Evolutionary conservation across 2,797 vertebrate species (phyloP), one percentile per base, ranked within the genome.

Genomic region (Eulemur albifrons): DNA sequence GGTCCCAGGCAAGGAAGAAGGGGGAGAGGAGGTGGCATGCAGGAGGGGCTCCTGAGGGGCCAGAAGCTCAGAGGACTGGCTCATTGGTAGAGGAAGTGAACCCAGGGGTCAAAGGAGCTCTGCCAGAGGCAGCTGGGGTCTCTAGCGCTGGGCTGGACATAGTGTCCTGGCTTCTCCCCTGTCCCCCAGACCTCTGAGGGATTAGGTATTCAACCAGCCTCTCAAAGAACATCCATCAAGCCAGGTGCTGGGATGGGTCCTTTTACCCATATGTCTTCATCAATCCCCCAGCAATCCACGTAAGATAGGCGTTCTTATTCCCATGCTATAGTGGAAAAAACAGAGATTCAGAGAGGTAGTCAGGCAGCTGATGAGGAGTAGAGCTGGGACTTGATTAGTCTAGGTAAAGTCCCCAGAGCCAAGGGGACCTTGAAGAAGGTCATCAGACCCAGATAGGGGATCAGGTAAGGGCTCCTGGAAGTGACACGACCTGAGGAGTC

Each of bases 261-360:
- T 85, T 92, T 73, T 40, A 50, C 52, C 48, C 70, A 86, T 90
- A 69, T 82, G 48, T 86, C 93, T 84, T 79, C 52, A 61, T 84
- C 57, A 59, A 69, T 61, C 50, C 21, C 82, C 59, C 27, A 48
- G 52, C 3, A 40, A 48, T 81, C 40, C 69, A 7, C 10, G 0
- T 38, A 35, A 70, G 73, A 67, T 10, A 30, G 21, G 43, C 5
- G 1, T 70, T 57, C 54, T 32, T 61, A 70, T 87, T 93, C 30
- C 73, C 32, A 9, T 3, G 15, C 90, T 69, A 54, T 4, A 67
- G 61, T 17, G 48, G 80, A 65, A n/a, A 48, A 38, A 0, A 2
- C 32, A 7, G 73, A 77, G 43, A 38, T 45, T 93, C 57, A 59
- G 17, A 65, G 79, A 96, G 10, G 13, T 12, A 25, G 20, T 57